Evolutionary conservation across 2,797 vertebrate species (phyloP).

Genomic region (Pelobates cultripes): DNA sequence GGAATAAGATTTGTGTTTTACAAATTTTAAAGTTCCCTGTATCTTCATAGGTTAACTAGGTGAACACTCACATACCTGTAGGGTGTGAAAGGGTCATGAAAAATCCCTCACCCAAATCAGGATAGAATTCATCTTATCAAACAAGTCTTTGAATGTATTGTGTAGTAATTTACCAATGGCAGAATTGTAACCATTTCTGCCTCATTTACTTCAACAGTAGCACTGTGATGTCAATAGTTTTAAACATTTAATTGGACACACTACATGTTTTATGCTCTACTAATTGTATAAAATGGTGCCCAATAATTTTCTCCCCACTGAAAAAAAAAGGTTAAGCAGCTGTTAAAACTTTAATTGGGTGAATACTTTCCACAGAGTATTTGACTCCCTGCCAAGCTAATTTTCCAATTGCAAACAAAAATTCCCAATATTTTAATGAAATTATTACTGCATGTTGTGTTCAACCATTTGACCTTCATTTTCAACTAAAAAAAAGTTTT

Average conservation of each 20-base stretch:
- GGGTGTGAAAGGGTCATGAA: conserved; percentile 61
- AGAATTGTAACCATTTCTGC: conserved; percentile 65
- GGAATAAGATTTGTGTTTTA: too few relatives aligned
- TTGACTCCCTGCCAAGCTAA: conserved; percentile 51
- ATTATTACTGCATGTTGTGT: conserved; percentile 49
- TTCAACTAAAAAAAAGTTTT: not conserved
- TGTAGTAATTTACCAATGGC: conserved; percentile 64
- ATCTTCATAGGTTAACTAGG: conserved; percentile 32
- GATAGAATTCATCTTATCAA: conserved; percentile 69
- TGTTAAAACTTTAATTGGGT: conserved; percentile 72
- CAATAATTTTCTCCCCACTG: conserved; percentile 67
- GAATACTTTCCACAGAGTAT: conserved; percentile 55
- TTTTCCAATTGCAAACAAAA: conserved; percentile 36
- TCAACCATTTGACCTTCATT: conserved; percentile 17
- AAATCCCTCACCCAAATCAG: conserved; percentile 60
- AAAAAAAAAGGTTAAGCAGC: conserved; percentile 65
- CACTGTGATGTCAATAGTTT: conserved; percentile 69
- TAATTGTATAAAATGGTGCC: conserved; percentile 69
- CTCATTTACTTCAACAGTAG: conserved; percentile 69
- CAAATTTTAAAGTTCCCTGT: too few relatives aligned
- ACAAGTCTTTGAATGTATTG: conserved; percentile 62
- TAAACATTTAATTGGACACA: conserved; percentile 70
- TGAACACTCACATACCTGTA: conserved; percentile 58
- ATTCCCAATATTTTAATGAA: conserved; percentile 62
- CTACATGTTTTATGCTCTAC: conserved; percentile 70